Evolutionary conservation across 2,888 invertebrate species (phyloP).

Genomic region (Phasia obesa): DNA sequence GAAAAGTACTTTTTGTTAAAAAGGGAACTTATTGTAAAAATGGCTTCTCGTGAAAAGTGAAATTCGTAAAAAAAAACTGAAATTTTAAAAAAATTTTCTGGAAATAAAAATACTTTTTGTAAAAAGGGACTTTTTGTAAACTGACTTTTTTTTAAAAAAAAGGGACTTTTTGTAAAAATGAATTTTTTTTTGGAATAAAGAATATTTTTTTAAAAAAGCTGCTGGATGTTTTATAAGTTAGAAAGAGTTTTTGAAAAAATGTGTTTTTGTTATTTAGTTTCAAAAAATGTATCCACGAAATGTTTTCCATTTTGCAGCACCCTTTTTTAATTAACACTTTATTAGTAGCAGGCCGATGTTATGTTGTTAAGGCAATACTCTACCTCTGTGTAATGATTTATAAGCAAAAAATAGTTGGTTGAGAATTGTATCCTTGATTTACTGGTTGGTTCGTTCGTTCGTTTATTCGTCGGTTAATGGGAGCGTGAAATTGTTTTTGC

Average conservation of each 20-base stretch:
- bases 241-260: not conserved
- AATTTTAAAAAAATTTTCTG: too few relatives aligned
- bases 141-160: too few relatives aligned
- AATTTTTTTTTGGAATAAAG: too few relatives aligned
- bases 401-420: conserved; percentile 43
- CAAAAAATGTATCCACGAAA: not conserved
- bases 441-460: conserved; percentile 48
- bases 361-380: conserved; percentile 12
- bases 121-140: not conserved
- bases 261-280: too few relatives aligned
- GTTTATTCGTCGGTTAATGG: conserved; percentile 66
- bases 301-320: not conserved
- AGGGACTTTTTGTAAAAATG: too few relatives aligned
- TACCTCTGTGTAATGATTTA: conserved; percentile 3
- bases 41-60: too few relatives aligned
- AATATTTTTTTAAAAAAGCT: too few relatives aligned
- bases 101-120: not conserved
- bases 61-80: too few relatives aligned
- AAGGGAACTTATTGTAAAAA: not conserved
- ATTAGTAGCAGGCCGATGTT: conserved; percentile 28
- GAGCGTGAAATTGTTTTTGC: conserved; percentile 72
- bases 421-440: conserved; percentile 67
- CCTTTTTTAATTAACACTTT: conserved; percentile 2
- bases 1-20: not conserved
- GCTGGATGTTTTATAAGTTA: too few relatives aligned